A percentile compares a stretch with the other conserved stretches of the same genome.
These are phyloP conservation scores for Hippocampus guttulatus DNA, from an alignment of 2,113 vertebrate genomes.

Conservation along the genomic window DNA sequence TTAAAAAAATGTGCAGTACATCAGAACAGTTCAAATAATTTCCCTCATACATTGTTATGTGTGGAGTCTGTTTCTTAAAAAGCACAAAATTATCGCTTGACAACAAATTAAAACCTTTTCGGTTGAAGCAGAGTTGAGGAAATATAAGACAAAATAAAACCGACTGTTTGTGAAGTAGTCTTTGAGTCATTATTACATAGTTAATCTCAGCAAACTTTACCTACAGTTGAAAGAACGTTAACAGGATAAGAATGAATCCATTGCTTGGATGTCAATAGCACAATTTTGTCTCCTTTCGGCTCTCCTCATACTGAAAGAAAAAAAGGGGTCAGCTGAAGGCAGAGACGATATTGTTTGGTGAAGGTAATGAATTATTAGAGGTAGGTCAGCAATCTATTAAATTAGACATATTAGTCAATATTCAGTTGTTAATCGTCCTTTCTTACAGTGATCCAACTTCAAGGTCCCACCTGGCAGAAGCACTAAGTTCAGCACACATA, in stretches of 20 bases:
- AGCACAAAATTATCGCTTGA: too few relatives aligned
- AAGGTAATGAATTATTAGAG: conserved; percentile 43
- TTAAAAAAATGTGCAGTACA: too few relatives aligned
- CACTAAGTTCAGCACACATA: conserved; percentile 17
- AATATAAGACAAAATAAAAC: too few relatives aligned
- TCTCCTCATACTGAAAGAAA: conserved; percentile 8
- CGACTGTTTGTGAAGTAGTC: too few relatives aligned
- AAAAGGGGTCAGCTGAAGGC: conserved; percentile 12
- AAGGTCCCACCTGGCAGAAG: conserved; percentile 40
- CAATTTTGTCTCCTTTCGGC: background rate
- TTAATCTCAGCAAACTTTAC: background rate
- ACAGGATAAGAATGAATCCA: background rate
- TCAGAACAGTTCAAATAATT: too few relatives aligned
- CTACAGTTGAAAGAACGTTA: background rate
- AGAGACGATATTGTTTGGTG: conserved; percentile 36
- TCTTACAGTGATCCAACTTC: conserved; percentile 36
- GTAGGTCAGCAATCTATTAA: conserved; percentile 41
- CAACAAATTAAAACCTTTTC: too few relatives aligned
- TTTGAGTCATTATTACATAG: background rate
- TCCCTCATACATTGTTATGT: too few relatives aligned
- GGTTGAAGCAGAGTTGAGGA: too few relatives aligned
- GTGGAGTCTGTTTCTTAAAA: too few relatives aligned
- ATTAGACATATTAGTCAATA: conserved; percentile 27
- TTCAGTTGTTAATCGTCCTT: conserved; percentile 40
- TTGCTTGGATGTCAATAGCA: background rate